These are phyloP conservation scores for Aporophyla lueneburgensis DNA, from an alignment of 2,888 invertebrate species.

Conservation along the genomic window DNA sequence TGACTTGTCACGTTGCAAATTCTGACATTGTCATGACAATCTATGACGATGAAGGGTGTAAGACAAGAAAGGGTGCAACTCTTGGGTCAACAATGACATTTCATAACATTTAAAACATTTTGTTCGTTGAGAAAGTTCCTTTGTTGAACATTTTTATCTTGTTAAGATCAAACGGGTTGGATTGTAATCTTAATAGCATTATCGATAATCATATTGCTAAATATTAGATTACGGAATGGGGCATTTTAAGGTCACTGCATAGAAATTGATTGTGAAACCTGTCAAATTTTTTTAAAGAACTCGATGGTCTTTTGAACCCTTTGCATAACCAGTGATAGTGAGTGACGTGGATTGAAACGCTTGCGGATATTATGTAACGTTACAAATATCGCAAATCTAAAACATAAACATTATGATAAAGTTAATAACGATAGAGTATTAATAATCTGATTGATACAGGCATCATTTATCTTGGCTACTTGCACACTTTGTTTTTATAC, in stretches of 20 bases:
- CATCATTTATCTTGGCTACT: not conserved
- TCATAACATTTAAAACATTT: conserved; percentile 76
- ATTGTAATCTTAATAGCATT: conserved; percentile 73
- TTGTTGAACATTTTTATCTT: conserved; percentile 71
- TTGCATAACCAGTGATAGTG: conserved; percentile 35
- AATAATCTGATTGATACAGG: not conserved
- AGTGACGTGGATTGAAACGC: conserved; percentile 14
- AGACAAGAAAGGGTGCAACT: conserved; percentile 73
- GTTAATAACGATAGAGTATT: not conserved
- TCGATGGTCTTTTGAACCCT: conserved; percentile 43
- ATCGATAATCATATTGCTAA: conserved; percentile 73
- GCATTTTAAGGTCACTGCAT: conserved; percentile 59
- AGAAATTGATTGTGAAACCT: conserved; percentile 54
- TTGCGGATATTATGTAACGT: conserved; percentile 9
- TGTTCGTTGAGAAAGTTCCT: conserved; percentile 69
- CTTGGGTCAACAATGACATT: conserved; percentile 75
- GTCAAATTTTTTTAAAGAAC: conserved; percentile 42
- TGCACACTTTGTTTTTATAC: not conserved
- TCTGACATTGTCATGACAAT: conserved; percentile 75
- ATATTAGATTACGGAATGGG: conserved; percentile 64
- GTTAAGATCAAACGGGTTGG: conserved; percentile 70
- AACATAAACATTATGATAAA: conserved; percentile 1
- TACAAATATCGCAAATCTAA: not conserved
- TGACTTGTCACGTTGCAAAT: conserved; percentile 79
- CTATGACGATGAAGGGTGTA: conserved; percentile 70